These are phyloP conservation scores for Harpagifer antarcticus DNA, from an alignment of 2,797 vertebrate genomes.

Conservation along the genomic window DNA sequence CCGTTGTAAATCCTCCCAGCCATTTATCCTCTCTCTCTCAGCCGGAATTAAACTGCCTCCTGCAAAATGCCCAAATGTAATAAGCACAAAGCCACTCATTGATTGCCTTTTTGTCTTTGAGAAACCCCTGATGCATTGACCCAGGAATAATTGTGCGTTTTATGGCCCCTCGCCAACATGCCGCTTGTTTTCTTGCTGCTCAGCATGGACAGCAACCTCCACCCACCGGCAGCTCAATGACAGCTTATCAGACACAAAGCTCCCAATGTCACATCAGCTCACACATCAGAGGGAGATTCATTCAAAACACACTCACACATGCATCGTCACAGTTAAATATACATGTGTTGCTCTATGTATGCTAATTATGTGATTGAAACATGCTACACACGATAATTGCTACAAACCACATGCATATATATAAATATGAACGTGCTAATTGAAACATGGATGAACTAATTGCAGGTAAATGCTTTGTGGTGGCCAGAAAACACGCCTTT, in stretches of 20 bases:
- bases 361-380: neutral
- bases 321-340: neutral
- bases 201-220: slow-evolving; percentile 58
- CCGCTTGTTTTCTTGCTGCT: slow-evolving; percentile 56
- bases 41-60: neutral
- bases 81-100: slow-evolving; percentile 34
- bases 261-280: slow-evolving; percentile 35
- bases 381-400: neutral
- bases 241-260: slow-evolving; percentile 38
- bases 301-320: neutral
- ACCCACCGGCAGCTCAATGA: slow-evolving; percentile 52
- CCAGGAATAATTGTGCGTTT: slow-evolving; percentile 70
- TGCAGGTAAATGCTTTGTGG: neutral
- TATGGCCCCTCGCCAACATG: slow-evolving; percentile 55
- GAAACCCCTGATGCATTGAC: slow-evolving; percentile 59
- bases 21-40: neutral
- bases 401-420: neutral
- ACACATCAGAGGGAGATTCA: slow-evolving; percentile 3
- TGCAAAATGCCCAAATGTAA: slow-evolving; percentile 12
- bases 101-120: slow-evolving; percentile 65
- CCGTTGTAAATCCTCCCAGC: slow-evolving; percentile 11
- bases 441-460: neutral
- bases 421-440: neutral
- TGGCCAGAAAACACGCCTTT: slow-evolving; percentile 15
- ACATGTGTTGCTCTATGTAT: neutral